Evolutionary conservation across 2,113 vertebrate species (phyloP).

Genomic region (Xerus inauris): DNA sequence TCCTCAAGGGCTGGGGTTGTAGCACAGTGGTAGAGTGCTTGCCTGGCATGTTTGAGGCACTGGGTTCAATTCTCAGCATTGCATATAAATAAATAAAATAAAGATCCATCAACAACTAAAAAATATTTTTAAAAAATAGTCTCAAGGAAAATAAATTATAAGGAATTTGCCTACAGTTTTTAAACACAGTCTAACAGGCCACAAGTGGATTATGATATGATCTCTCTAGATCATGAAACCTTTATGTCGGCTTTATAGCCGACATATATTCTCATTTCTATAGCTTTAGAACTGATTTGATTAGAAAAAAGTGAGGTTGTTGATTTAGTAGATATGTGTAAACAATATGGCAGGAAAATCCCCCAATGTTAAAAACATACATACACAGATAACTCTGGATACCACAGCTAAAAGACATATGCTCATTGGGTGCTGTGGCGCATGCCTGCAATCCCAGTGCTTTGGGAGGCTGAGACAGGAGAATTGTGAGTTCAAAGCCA

Average conservation of each 20-base stretch:
- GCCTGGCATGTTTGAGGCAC: too few relatives aligned
- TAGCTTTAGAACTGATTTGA: neutral
- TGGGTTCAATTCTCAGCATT: too few relatives aligned
- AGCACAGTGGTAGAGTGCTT: too few relatives aligned
- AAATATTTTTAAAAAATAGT: neutral
- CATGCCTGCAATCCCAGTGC: too few relatives aligned
- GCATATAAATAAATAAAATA: too few relatives aligned
- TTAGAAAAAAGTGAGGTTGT: neutral
- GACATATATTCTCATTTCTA: neutral
- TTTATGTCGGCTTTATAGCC: neutral
- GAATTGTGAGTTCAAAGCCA: too few relatives aligned
- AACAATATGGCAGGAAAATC: neutral
- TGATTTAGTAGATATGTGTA: neutral
- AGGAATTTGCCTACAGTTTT: neutral
- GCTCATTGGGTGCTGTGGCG: too few relatives aligned
- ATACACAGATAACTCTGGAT: neutral
- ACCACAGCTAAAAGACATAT: neutral
- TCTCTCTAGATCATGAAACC: slow-evolving; percentile 1
- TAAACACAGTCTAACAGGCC: neutral
- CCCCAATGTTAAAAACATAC: neutral
- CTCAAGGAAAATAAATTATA: neutral
- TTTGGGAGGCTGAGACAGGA: too few relatives aligned
- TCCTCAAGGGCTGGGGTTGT: neutral
- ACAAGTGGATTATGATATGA: neutral
- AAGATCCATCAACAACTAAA: too few relatives aligned